phyloP scores from a whole-genome alignment of 53 echinoderm and acorn worm species.

The Stichopus horrens region DNA sequence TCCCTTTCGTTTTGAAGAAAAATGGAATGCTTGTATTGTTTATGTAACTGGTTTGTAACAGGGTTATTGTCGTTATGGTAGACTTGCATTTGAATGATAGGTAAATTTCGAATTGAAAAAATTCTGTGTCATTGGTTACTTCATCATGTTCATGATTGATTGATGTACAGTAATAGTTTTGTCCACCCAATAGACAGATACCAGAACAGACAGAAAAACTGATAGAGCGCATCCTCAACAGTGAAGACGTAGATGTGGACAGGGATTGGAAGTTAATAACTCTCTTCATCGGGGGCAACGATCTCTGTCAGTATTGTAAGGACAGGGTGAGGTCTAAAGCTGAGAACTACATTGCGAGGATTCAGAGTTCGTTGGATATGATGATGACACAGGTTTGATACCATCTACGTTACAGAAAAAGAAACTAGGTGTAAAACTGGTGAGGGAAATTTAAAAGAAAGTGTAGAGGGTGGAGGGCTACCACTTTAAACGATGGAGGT shows the following conservation, averaged over 20 bases:
- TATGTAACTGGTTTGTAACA: too few species aligned
- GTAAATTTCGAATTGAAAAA: too few species aligned
- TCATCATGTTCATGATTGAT: neutral
- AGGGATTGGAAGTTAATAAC: constrained; percentile 80
- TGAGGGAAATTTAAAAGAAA: too few species aligned
- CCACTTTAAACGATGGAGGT: too few species aligned
- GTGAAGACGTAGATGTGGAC: constrained; percentile 58
- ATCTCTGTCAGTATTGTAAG: constrained; percentile 73
- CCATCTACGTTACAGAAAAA: neutral
- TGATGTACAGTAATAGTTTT: neutral
- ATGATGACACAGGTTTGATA: constrained; percentile 47
- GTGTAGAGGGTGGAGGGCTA: too few species aligned
- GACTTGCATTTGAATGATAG: too few species aligned
- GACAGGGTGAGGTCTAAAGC: constrained; percentile 57
- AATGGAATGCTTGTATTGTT: too few species aligned
- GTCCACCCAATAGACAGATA: constrained; percentile 43
- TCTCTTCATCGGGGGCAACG: constrained; percentile 84
- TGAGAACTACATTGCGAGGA: constrained; percentile 56
- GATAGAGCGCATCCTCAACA: constrained; percentile 49
- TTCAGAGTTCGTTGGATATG: constrained; percentile 44
- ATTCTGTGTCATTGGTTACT: too few species aligned
- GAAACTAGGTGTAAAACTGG: neutral
- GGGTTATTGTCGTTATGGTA: too few species aligned
- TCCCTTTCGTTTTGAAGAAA: too few species aligned
- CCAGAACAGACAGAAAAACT: constrained; percentile 61